Percentiles rank a stretch among this genome's conserved stretches.
These are phyloP conservation scores for Crocodylus rhombifer DNA, from an alignment of 2,797 vertebrate genomes.

Conservation along the genomic window DNA sequence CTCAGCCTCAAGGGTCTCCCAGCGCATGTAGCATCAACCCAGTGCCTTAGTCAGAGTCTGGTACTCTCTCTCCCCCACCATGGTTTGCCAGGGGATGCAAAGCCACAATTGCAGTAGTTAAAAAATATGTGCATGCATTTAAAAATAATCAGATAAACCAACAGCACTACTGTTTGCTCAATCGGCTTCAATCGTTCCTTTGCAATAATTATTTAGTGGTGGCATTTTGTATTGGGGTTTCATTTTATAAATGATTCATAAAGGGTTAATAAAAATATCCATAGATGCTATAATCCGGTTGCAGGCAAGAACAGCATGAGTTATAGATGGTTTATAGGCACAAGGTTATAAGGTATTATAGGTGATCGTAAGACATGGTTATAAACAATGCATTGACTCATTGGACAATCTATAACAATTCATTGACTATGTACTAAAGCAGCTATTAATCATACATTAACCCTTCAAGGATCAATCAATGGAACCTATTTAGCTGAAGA, in stretches of 20 bases:
- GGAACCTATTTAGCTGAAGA: background rate
- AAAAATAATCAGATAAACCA: constrained; percentile 38
- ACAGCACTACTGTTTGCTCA: constrained; percentile 30
- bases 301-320: background rate
- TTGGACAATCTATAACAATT: background rate
- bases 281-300: background rate
- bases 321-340: background rate
- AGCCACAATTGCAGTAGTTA: constrained; percentile 55
- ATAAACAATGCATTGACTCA: accelerated
- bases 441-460: background rate
- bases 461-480: background rate
- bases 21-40: background rate
- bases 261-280: background rate
- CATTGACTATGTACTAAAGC: background rate
- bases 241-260: background rate
- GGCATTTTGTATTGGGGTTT: background rate
- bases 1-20: constrained; percentile 16
- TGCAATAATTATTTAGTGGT: background rate
- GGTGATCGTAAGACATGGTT: background rate
- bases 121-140: constrained; percentile 19
- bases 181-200: constrained; percentile 11
- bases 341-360: background rate
- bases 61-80: background rate
- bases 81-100: constrained; percentile 42
- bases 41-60: too few species aligned